These are phyloP conservation scores for Lysandra bellargus DNA, from an alignment of 2,888 invertebrate species.

Conservation along the genomic window DNA sequence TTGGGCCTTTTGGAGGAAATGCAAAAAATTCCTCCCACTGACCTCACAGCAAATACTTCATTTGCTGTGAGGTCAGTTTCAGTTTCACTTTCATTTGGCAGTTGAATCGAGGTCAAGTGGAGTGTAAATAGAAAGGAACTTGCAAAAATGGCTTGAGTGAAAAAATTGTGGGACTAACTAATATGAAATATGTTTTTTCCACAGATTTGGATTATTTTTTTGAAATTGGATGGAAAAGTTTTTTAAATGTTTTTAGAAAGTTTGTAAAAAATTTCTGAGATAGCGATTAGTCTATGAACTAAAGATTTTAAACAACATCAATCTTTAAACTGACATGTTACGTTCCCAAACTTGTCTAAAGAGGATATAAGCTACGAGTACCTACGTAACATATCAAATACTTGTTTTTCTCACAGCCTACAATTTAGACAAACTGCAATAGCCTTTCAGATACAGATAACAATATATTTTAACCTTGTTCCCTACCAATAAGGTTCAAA, in stretches of 20 bases:
- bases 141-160: background rate
- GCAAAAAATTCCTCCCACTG: background rate
- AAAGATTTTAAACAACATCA: too few relatives aligned
- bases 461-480: too few relatives aligned
- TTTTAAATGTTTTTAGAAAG: background rate
- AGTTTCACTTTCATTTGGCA: constrained; percentile 19
- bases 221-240: background rate
- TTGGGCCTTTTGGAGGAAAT: background rate
- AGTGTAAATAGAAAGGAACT: constrained; percentile 11
- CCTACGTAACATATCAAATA: too few relatives aligned
- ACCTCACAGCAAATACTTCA: background rate
- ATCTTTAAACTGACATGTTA: too few relatives aligned
- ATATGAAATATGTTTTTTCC: background rate
- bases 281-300: too few relatives aligned
- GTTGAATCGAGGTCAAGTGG: constrained; percentile 12
- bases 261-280: background rate
- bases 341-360: too few relatives aligned
- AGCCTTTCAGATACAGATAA: too few relatives aligned
- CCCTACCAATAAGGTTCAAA: too few relatives aligned
- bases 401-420: too few relatives aligned
- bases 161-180: background rate
- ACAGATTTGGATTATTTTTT: background rate
- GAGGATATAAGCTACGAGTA: too few relatives aligned
- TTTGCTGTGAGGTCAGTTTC: too few relatives aligned
- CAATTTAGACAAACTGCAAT: too few relatives aligned